Conservation (phyloP, 2,888 invertebrate genomes). For the Phaonia tiefii region DNA sequence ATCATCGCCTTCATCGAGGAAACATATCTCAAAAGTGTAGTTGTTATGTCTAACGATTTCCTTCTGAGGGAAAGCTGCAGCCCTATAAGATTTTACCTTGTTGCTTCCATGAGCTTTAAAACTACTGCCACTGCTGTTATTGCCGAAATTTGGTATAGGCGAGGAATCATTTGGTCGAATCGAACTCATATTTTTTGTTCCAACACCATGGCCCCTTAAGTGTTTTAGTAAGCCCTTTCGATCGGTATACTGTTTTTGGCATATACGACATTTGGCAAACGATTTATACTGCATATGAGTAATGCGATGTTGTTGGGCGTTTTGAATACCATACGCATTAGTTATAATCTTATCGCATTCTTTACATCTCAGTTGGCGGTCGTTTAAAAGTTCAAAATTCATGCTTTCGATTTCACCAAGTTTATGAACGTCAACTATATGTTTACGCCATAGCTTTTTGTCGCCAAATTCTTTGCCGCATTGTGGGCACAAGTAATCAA, state of each 20-base stretch:
- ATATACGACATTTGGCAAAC: constrained; percentile 75
- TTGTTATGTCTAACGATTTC: constrained; percentile 75
- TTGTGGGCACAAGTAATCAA: constrained; percentile 76
- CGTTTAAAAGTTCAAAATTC: constrained; percentile 75
- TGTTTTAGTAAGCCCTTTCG: constrained; percentile 77
- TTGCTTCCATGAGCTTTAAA: constrained; percentile 43
- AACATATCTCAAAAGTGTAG: constrained; percentile 76
- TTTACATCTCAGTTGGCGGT: constrained; percentile 74
- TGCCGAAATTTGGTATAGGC: constrained; percentile 28
- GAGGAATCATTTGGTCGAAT: not conserved
- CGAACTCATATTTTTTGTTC: not conserved
- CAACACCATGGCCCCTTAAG: constrained; percentile 73
- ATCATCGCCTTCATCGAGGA: constrained; percentile 74
- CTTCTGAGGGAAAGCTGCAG: constrained; percentile 69
- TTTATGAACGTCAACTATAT: constrained; percentile 74
- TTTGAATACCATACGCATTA: constrained; percentile 77
- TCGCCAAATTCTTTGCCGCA: constrained; percentile 76
- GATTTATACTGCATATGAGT: constrained; percentile 76
- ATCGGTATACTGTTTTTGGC: constrained; percentile 76
- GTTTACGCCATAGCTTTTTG: constrained; percentile 76
- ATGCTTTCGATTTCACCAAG: constrained; percentile 74
- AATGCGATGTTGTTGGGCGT: constrained; percentile 77
- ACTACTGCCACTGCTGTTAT: not conserved
- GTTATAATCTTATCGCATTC: constrained; percentile 77
- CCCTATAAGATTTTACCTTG: constrained; percentile 54